Evolutionary conservation across 2,888 invertebrate genomes (phyloP).

Genomic region (Empis stercorea): DNA sequence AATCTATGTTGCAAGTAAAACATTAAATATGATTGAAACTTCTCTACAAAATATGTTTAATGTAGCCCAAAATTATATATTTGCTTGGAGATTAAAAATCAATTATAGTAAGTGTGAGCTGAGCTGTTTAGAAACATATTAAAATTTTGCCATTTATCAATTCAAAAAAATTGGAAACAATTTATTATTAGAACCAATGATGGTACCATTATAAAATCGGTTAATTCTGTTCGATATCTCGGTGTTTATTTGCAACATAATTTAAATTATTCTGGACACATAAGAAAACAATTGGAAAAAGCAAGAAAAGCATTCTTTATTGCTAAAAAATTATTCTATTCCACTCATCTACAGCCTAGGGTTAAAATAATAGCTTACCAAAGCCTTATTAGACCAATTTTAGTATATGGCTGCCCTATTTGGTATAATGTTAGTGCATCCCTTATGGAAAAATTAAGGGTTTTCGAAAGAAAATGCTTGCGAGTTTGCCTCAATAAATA

Average conservation of each 20-base stretch:
- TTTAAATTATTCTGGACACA: neutral
- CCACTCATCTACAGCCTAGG: neutral
- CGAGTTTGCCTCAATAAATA: no score
- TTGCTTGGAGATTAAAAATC: neutral
- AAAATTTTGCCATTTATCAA: neutral
- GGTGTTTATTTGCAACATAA: neutral
- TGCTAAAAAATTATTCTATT: neutral
- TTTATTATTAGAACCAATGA: neutral
- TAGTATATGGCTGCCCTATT: neutral
- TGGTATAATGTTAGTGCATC: neutral
- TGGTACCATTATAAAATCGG: neutral
- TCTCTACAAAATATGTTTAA: neutral
- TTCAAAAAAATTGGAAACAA: neutral
- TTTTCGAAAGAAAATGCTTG: slow-evolving; percentile 2
- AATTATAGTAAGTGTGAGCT: neutral
- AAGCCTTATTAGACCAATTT: neutral
- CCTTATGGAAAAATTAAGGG: slow-evolving; percentile 1
- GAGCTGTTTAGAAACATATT: neutral
- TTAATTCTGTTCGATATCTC: neutral
- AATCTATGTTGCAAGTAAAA: no score
- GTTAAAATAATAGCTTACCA: slow-evolving; percentile 3
- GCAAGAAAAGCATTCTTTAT: neutral
- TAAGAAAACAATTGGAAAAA: neutral
- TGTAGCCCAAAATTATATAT: neutral
- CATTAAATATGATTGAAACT: neutral